Percentiles rank a stretch among this genome's conserved stretches.
These are phyloP conservation scores for Cyprinella venusta DNA, from an alignment of 2,797 vertebrate species.

Conservation along the genomic window DNA sequence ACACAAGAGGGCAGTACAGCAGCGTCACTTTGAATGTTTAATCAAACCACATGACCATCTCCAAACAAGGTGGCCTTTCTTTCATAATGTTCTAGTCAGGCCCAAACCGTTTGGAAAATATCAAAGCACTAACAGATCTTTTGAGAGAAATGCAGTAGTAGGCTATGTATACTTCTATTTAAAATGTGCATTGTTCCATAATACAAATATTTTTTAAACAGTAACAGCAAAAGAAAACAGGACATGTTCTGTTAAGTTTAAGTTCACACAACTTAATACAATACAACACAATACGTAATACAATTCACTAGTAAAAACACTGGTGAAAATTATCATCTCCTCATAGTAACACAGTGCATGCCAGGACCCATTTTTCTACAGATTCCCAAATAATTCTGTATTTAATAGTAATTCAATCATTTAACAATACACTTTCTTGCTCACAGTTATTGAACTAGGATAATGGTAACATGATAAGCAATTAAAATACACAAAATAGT, in stretches of 20 bases:
- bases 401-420: neutral
- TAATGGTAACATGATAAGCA: neutral
- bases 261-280: neutral
- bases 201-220: neutral
- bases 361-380: neutral
- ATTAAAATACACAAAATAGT: neutral
- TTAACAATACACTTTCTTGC: neutral
- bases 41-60: neutral
- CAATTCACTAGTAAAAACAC: neutral
- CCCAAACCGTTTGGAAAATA: neutral
- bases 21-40: constrained; percentile 3
- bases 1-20: constrained; percentile 28
- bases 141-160: neutral
- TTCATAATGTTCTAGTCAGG: neutral
- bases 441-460: neutral
- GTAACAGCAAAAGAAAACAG: neutral
- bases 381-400: neutral
- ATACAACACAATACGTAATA: neutral
- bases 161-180: neutral
- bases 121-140: neutral
- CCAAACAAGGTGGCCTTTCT: neutral
- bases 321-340: neutral
- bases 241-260: neutral
- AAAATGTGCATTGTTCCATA: neutral
- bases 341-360: neutral